phyloP scores from a whole-genome alignment of 2,888 invertebrate species.

The Gortyna flavago region DNA sequence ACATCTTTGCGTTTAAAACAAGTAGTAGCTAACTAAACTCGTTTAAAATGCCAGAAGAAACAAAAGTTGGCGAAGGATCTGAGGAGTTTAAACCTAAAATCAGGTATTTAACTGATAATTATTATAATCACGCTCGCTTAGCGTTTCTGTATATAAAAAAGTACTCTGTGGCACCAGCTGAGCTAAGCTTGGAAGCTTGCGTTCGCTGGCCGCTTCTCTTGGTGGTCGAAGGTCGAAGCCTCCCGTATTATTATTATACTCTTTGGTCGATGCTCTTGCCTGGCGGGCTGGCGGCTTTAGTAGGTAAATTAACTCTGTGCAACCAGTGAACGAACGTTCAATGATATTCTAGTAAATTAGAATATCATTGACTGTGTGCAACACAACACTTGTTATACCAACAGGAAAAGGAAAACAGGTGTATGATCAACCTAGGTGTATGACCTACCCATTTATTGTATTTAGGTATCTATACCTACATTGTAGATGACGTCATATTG shows the following conservation, averaged over 20 bases:
- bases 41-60: constrained; percentile 22
- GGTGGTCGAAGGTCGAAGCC: no score
- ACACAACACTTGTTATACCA: not conserved
- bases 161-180: no score
- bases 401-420: not conserved
- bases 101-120: constrained; percentile 12
- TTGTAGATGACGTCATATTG: not conserved
- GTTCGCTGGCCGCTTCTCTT: not conserved
- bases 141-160: no score
- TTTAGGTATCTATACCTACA: not conserved
- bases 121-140: not conserved
- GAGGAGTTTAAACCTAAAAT: constrained; percentile 20
- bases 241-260: no score
- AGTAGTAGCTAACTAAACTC: not conserved
- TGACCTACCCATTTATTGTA: not conserved
- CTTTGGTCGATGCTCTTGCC: no score
- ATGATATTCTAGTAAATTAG: no score
- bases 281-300: not conserved
- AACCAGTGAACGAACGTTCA: no score
- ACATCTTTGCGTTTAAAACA: not conserved
- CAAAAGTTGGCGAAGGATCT: not conserved
- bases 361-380: not conserved
- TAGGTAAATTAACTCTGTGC: not conserved
- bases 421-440: not conserved
- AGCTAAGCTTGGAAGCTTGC: not conserved